Base-by-base conservation (phyloP, 2,113 vertebrate species). In the Columba livia region DNA sequence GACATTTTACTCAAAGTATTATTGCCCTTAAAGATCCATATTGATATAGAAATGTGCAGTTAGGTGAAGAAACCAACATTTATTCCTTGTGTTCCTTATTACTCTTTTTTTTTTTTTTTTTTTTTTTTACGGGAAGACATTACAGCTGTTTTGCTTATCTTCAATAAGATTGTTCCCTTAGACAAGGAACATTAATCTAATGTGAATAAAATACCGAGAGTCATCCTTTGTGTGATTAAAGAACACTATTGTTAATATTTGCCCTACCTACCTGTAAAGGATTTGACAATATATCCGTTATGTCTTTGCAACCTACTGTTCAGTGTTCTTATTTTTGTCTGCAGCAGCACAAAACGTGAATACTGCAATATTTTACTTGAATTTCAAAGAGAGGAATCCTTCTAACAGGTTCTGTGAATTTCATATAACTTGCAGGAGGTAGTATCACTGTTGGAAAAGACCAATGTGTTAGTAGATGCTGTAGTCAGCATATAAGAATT, bases 101-200 rank as follows among this genome's bases (percentile, higher is more conserved):
- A 25, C 26, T 77, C 36, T 44, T 91, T 53, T 86, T 50, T 44
- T 91, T 79, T 79, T 44, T 44, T 44, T 91, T 77, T 79, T 44
- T n/a, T 53, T 86, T 50, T 67, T 71, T 74, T 83, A 61, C 42
- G 85, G 42, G 42, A 73, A 90, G 60, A 47, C 74, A 58, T 92
- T 96, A 62, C 8, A 53, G 16, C n/a, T 91, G 16, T 85, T 93
- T 94, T 88, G n/a, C 47, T 93, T 85, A 34, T 54, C 60, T 64
- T 79, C 79, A 85, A 40, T 90, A 61, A 91, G 54, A 66, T 54
- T 73, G 36, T 23, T 91, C 64, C 56, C 28, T 26, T 50, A 58
- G 58, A 94, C 88, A 94, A 65, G 34, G 54, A 72, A 54, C 71
- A 90, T 91, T 91, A 90, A 75, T 90, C 53, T 79, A 61, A 82